Evolutionary conservation across 2,888 invertebrate species (phyloP).

Genomic region (Drosophila hawaiiensis): DNA sequence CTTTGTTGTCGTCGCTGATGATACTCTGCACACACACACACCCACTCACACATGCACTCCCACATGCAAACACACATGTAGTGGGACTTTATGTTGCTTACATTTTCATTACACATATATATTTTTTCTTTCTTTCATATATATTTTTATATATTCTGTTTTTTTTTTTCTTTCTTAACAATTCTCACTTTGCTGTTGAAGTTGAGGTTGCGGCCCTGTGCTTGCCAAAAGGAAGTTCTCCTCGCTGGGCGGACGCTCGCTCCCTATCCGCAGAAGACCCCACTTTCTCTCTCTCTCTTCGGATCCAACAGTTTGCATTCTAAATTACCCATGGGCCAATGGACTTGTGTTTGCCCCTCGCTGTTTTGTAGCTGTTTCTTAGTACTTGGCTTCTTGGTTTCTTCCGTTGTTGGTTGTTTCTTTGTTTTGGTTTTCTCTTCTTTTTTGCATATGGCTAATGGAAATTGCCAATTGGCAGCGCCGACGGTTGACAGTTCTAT

Average conservation of each 20-base stretch:
- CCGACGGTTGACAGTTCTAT: slow-evolving; percentile 56
- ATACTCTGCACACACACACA: slow-evolving; percentile 33
- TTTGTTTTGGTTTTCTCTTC: slow-evolving; percentile 4
- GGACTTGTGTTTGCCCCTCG: slow-evolving; percentile 47
- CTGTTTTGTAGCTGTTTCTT: slow-evolving; percentile 26
- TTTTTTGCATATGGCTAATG: slow-evolving; percentile 40
- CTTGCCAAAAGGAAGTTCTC: slow-evolving; percentile 69
- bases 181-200: slow-evolving; percentile 67
- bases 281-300: not conserved
- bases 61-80: slow-evolving; percentile 26
- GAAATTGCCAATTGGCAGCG: slow-evolving; percentile 46
- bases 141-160: slow-evolving; percentile 27
- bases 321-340: slow-evolving; percentile 73
- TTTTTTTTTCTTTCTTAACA: slow-evolving; percentile 46
- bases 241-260: slow-evolving; percentile 4
- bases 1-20: slow-evolving; percentile 76
- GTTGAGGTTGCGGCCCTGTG: slow-evolving; percentile 29
- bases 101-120: slow-evolving; percentile 67
- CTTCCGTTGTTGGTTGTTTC: slow-evolving; percentile 33
- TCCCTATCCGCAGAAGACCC: slow-evolving; percentile 2
- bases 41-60: slow-evolving; percentile 3
- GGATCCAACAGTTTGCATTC: slow-evolving; percentile 68
- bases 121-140: slow-evolving; percentile 25
- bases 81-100: slow-evolving; percentile 68
- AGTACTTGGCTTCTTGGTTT: slow-evolving; percentile 44